Conservation (phyloP, 2,113 vertebrate species). For the Lethenteron camtschaticum region DNA sequence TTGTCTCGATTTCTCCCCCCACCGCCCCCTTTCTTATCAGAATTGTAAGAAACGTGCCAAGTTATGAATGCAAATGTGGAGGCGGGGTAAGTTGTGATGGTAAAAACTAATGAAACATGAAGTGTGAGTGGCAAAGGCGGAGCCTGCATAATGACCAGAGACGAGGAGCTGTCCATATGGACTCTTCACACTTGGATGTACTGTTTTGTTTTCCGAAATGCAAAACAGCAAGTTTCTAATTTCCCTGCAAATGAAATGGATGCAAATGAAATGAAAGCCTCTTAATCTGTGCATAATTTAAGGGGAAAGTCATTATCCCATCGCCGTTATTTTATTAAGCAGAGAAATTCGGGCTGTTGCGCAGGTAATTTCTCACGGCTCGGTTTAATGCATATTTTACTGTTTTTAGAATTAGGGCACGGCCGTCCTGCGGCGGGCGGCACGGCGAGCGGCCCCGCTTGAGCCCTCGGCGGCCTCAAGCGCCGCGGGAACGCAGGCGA, state of each 20-base stretch:
- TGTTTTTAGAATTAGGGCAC: no score
- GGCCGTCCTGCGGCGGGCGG: no score
- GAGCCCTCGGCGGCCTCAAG: no score
- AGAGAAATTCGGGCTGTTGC: constrained; percentile 1
- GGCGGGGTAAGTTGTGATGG: constrained; percentile 4
- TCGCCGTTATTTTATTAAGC: constrained; percentile 5
- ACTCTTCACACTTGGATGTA: constrained; percentile 5
- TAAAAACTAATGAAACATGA: constrained; percentile 4
- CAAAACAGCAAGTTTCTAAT: constrained; percentile 6
- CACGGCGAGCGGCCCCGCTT: no score
- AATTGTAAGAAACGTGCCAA: neutral
- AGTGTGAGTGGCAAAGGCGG: constrained; percentile 1
- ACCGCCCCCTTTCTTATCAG: no score
- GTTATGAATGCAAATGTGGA: constrained; percentile 5
- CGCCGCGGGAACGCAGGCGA: no score
- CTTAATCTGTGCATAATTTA: constrained; percentile 6
- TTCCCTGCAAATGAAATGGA: constrained; percentile 6
- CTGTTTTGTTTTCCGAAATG: constrained; percentile 5
- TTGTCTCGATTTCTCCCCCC: no score
- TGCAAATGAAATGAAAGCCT: constrained; percentile 6
- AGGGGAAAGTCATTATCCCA: constrained; percentile 5
- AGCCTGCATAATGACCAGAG: constrained; percentile 2
- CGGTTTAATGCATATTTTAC: constrained; percentile 5
- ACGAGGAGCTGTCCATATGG: constrained; percentile 1
- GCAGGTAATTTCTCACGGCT: constrained; percentile 4